Conservation (phyloP, 2,113 vertebrate genomes). For the Bettongia penicillata region DNA sequence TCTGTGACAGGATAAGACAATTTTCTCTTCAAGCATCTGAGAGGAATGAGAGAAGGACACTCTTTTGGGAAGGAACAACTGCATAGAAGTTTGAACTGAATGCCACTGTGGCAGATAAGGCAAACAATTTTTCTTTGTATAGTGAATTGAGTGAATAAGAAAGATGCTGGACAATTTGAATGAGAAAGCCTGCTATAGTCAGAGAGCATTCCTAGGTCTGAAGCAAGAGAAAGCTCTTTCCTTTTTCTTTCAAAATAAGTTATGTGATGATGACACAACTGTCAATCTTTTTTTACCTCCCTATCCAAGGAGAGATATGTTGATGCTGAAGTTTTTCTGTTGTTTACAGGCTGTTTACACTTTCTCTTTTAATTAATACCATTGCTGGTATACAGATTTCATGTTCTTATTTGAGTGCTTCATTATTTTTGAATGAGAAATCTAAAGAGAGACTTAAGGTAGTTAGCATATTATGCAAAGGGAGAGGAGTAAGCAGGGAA, state of each 20-base stretch:
- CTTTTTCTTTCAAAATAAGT: too few relatives aligned
- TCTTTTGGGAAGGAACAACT: not conserved
- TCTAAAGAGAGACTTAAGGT: too few relatives aligned
- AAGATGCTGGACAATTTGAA: not conserved
- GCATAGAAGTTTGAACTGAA: not conserved
- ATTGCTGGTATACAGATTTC: not conserved
- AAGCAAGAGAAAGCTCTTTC: too few relatives aligned
- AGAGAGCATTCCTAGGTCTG: not conserved
- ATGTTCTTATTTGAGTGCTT: not conserved
- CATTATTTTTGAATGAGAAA: too few relatives aligned
- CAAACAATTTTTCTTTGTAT: not conserved
- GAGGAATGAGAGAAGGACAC: not conserved
- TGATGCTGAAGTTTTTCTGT: not conserved
- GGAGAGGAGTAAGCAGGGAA: not conserved
- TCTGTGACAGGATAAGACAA: not conserved
- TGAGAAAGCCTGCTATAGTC: not conserved
- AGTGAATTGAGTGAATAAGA: not conserved
- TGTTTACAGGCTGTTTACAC: not conserved
- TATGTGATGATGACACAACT: too few relatives aligned
- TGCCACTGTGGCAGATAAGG: not conserved
- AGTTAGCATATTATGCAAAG: too few relatives aligned
- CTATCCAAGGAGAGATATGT: too few relatives aligned
- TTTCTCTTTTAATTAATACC: not conserved
- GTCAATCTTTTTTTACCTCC: too few relatives aligned
- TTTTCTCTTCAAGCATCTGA: not conserved